These are phyloP conservation scores for Miniopterus natalensis DNA, from an alignment of 2,113 vertebrate genomes.

Conservation along the genomic window DNA sequence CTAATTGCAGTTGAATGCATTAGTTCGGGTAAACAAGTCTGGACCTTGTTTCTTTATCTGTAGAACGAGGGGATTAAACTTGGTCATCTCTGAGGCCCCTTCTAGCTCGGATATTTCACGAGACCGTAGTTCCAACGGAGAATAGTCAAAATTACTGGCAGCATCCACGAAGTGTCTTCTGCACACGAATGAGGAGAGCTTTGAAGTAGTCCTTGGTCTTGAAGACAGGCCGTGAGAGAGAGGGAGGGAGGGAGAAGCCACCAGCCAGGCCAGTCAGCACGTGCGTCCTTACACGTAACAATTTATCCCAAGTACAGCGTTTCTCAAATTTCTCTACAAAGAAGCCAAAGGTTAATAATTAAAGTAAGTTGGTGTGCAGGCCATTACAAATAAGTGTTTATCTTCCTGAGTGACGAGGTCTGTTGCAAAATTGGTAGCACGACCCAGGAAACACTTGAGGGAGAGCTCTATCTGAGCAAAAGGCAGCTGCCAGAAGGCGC, in stretches of 20 bases:
- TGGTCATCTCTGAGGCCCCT: background rate
- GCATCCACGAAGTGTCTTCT: background rate
- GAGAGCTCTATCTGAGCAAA: slow-evolving; percentile 6
- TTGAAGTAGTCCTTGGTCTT: background rate
- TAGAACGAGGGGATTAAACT: background rate
- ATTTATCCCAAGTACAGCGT: background rate
- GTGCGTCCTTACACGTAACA: background rate
- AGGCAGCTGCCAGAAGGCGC: background rate
- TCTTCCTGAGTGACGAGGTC: slow-evolving; percentile 31
- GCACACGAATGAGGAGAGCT: background rate
- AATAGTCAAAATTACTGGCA: background rate
- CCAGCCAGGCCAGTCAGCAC: background rate
- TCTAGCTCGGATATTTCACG: background rate
- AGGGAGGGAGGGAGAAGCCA: background rate
- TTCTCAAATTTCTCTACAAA: background rate
- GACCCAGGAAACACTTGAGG: background rate
- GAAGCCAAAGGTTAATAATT: slow-evolving; percentile 38
- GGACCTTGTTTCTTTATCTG: background rate
- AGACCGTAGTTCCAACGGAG: background rate
- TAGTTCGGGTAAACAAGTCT: background rate
- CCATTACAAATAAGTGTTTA: slow-evolving; percentile 42
- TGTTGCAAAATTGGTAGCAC: background rate
- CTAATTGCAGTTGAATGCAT: background rate
- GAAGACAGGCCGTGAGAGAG: background rate
- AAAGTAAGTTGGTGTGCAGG: background rate